phyloP scores from a whole-genome alignment of 2,113 vertebrate genomes.

The Marmota monax region DNA sequence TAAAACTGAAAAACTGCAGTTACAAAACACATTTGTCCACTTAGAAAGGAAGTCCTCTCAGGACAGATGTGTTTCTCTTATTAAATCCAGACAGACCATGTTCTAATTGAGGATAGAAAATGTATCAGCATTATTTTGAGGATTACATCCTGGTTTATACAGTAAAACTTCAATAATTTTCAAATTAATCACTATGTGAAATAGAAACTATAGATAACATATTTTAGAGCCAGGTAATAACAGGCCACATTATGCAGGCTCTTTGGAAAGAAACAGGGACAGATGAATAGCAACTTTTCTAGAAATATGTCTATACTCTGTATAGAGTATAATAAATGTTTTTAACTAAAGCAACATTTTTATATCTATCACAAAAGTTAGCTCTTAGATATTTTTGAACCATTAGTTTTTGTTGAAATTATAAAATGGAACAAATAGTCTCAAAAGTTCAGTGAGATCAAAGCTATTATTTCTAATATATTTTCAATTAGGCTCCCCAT shows the following conservation, averaged over 20 bases:
- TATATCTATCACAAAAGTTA: background rate
- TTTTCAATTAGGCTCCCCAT: background rate
- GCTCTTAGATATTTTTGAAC: slow-evolving; percentile 15
- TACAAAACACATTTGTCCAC: background rate
- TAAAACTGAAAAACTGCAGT: background rate
- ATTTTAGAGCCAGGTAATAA: background rate
- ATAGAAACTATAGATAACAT: background rate
- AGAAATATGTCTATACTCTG: background rate
- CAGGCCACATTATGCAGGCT: background rate
- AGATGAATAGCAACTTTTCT: background rate
- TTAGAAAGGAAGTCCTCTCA: background rate
- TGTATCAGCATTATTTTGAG: background rate
- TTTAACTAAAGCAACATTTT: background rate
- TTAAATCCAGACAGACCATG: background rate
- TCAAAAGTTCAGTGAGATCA: background rate
- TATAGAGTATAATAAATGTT: background rate
- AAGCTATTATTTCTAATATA: background rate
- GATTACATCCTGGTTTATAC: background rate
- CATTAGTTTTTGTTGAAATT: background rate
- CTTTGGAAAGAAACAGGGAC: background rate
- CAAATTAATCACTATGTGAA: background rate
- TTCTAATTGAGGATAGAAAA: background rate
- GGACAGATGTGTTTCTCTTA: background rate
- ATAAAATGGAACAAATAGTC: background rate
- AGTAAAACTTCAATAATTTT: background rate